Percentiles rank a stretch among this genome's conserved stretches.
Conservation (phyloP, 2,113 vertebrate genomes). For the Crotalus viridis region DNA sequence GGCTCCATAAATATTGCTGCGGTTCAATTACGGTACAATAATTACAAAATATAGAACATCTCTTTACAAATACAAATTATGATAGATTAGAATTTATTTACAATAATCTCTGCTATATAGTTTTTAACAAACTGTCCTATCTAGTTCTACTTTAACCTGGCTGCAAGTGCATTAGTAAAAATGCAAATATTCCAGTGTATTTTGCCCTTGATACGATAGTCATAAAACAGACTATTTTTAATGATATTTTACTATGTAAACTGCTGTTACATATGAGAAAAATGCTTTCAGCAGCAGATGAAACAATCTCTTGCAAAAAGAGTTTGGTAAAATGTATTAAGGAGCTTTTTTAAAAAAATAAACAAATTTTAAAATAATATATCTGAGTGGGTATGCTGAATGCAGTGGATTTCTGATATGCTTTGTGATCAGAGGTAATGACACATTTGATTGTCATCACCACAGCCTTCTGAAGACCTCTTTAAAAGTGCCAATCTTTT, state of each 20-base stretch:
- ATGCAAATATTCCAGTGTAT: conserved; percentile 87
- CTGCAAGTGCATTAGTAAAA: conserved; percentile 87
- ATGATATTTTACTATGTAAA: conserved; percentile 71
- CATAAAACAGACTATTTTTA: conserved; percentile 71
- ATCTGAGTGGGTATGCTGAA: conserved; percentile 64
- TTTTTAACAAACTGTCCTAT: conserved; percentile 85
- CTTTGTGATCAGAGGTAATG: conserved; percentile 86
- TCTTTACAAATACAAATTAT: conserved; percentile 97
- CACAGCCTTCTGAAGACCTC: conserved; percentile 38
- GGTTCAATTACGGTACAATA: conserved; percentile 89
- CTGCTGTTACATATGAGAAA: conserved; percentile 65
- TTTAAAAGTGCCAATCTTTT: not conserved
- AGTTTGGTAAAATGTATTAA: conserved; percentile 54
- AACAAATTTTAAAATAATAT: conserved; percentile 50
- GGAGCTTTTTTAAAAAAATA: conserved; percentile 45
- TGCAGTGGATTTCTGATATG: conserved; percentile 81
- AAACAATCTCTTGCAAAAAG: conserved; percentile 54
- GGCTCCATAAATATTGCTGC: conserved; percentile 96
- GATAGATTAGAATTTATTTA: conserved; percentile 95
- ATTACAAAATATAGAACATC: conserved; percentile 99
- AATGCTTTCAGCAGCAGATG: conserved; percentile 64
- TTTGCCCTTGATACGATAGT: conserved; percentile 77
- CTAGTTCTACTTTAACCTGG: conserved; percentile 87
- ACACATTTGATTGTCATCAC: conserved; percentile 90
- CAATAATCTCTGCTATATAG: conserved; percentile 87